These are phyloP conservation scores for Ceyx margarethae DNA, from an alignment of 2,113 vertebrate species.

Conservation along the genomic window DNA sequence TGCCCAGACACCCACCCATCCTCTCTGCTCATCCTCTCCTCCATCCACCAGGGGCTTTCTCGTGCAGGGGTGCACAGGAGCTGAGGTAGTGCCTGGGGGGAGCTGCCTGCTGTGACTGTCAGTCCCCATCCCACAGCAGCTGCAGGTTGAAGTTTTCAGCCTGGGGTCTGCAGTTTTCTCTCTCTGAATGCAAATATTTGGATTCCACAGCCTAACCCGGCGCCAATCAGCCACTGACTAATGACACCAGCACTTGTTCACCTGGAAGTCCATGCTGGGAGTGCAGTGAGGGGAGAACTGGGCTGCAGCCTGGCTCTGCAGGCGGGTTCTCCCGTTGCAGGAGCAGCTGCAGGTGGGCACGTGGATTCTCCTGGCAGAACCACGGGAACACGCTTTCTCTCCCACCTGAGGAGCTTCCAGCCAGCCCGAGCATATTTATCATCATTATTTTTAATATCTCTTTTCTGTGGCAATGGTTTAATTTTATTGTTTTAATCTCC, in stretches of 20 bases:
- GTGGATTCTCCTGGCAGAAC: neutral
- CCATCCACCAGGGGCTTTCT: too few relatives aligned
- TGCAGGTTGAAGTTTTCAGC: neutral
- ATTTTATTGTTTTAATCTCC: neutral
- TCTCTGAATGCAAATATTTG: neutral
- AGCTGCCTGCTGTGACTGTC: neutral
- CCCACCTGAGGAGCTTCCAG: fast-evolving
- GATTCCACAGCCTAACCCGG: fast-evolving
- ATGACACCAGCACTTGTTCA: neutral
- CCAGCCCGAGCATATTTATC: neutral
- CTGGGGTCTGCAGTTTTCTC: neutral
- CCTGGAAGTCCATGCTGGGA: neutral
- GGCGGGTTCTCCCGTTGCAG: fast-evolving
- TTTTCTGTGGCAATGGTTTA: neutral
- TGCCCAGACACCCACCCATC: fast-evolving
- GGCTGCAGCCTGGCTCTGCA: fast-evolving
- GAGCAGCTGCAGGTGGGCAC: neutral
- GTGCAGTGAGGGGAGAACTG: fast-evolving
- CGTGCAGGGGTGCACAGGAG: fast-evolving
- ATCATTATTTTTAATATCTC: conserved; percentile 12
- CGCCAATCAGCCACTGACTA: neutral
- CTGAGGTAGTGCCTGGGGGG: neutral
- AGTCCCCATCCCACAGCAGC: neutral
- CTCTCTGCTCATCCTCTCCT: fast-evolving
- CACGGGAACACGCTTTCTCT: fast-evolving